Evolutionary conservation across 1,140 invertebrate species (phyloP).

Genomic region (Acyrthosiphon pisum): DNA sequence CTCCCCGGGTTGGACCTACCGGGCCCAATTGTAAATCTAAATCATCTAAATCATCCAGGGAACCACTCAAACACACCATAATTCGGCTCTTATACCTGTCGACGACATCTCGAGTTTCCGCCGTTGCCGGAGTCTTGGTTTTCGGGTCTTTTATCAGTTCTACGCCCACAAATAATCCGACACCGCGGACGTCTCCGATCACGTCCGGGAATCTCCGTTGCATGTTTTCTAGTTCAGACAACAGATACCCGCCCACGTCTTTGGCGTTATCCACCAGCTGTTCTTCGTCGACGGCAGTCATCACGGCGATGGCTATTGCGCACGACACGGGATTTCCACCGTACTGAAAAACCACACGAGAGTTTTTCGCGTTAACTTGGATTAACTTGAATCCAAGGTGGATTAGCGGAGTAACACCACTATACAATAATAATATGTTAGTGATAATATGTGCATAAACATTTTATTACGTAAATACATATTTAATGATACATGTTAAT

Average conservation of each 20-base stretch:
- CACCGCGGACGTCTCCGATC: slow-evolving; percentile 88
- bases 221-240: slow-evolving; percentile 71
- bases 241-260: slow-evolving; percentile 80
- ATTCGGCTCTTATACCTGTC: slow-evolving; percentile 67
- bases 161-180: slow-evolving; percentile 91
- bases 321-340: slow-evolving; percentile 98
- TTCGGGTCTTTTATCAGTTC: slow-evolving; percentile 87
- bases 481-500: neutral
- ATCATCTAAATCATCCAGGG: no score
- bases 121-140: slow-evolving; percentile 80
- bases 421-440: slow-evolving; percentile 8
- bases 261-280: slow-evolving; percentile 81
- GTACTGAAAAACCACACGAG: slow-evolving; percentile 72
- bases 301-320: slow-evolving; percentile 92
- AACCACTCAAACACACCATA: no score
- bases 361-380: neutral
- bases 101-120: slow-evolving; percentile 82
- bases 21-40: no score
- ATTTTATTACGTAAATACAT: neutral
- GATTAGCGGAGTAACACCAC: neutral
- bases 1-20: no score
- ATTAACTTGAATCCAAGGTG: neutral
- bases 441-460: neutral
- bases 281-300: slow-evolving; percentile 92
- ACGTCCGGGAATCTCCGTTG: slow-evolving; percentile 63